Evolutionary conservation across 2,113 vertebrate genomes (phyloP).

Genomic region (Pelusios castaneus): DNA sequence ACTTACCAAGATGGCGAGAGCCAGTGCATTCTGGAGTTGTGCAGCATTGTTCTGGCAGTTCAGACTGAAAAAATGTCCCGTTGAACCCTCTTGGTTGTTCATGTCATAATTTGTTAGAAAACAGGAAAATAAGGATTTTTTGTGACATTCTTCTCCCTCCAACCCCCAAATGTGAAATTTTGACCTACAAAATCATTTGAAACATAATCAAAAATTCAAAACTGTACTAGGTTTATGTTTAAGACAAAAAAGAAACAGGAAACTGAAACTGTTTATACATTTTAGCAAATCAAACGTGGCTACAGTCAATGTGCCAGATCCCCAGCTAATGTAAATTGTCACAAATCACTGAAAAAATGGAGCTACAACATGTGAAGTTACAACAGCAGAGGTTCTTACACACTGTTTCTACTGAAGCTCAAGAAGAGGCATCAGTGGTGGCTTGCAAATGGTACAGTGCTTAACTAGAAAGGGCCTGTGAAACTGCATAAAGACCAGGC

Average conservation of each 20-base stretch:
- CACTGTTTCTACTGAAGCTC: background rate
- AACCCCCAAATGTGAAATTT: background rate
- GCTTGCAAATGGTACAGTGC: background rate
- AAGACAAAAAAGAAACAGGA: background rate
- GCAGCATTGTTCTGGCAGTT: background rate
- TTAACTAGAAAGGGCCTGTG: background rate
- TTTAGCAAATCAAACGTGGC: background rate
- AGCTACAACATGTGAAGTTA: background rate
- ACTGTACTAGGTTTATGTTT: background rate
- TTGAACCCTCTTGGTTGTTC: background rate
- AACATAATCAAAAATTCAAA: background rate
- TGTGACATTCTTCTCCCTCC: background rate
- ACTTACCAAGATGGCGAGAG: background rate
- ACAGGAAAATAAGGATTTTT: background rate
- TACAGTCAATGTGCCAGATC: background rate
- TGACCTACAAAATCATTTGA: background rate
- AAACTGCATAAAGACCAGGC: background rate
- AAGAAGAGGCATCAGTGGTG: background rate
- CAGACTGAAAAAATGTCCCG: rapidly evolving
- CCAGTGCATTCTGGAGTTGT: background rate
- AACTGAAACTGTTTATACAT: background rate
- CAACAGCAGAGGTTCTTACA: background rate
- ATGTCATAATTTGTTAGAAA: background rate
- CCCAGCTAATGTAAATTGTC: background rate
- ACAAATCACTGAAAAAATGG: background rate